phyloP scores from a whole-genome alignment of 2,888 invertebrate genomes.

The Amphiduros pacificus region DNA sequence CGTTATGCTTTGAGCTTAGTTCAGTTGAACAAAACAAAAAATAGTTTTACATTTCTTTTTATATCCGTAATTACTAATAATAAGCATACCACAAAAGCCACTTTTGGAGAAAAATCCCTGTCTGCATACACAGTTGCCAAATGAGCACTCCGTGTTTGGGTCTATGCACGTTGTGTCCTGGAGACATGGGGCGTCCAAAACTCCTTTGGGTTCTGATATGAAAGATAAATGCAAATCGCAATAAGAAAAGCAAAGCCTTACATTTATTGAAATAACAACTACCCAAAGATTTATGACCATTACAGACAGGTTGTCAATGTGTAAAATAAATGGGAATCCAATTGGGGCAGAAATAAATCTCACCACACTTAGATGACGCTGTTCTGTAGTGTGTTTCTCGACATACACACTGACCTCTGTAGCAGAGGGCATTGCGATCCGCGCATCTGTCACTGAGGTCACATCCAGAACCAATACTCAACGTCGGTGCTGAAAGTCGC shows the following conservation, averaged over 20 bases:
- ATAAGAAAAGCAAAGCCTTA: no score
- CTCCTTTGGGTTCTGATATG: slow-evolving; percentile 19
- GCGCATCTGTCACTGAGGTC: slow-evolving; percentile 8
- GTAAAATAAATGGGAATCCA: no score
- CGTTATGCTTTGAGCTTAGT: background rate
- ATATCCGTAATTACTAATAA: no score
- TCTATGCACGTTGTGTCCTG: slow-evolving; percentile 13
- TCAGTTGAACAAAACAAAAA: no score
- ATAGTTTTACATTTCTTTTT: no score
- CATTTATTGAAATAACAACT: no score
- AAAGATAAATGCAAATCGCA: no score
- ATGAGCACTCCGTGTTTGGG: slow-evolving; percentile 7
- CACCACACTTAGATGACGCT: no score
- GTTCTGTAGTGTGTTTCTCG: slow-evolving; percentile 8
- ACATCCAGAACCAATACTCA: slow-evolving; percentile 10
- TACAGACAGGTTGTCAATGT: no score
- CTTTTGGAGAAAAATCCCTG: slow-evolving; percentile 18
- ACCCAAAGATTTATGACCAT: no score
- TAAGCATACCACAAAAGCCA: slow-evolving; percentile 16
- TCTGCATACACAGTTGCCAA: slow-evolving; percentile 17
- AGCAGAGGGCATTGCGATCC: slow-evolving; percentile 18
- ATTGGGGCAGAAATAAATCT: no score
- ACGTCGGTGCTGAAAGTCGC: slow-evolving; percentile 1
- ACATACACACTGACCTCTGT: slow-evolving; percentile 12
- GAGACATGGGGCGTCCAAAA: slow-evolving; percentile 14